Conservation (phyloP, 1,140 invertebrate species). For the Oryctes rhinoceros region DNA sequence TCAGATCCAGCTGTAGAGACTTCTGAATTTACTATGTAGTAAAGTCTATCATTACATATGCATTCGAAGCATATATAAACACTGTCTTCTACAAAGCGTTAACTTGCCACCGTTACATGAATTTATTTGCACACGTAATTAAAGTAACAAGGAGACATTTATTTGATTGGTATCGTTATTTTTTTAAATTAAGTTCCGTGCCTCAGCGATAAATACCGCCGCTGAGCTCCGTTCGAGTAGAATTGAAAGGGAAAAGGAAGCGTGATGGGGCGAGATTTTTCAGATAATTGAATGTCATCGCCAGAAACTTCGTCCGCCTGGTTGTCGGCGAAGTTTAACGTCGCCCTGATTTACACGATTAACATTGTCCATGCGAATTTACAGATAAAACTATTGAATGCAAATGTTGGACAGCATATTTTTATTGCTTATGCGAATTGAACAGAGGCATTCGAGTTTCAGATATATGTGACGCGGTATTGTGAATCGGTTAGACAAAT, state of each 20-base stretch:
- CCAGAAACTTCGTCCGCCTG: not conserved
- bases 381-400: slow-evolving; percentile 35
- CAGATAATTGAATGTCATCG: not conserved
- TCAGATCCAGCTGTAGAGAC: not conserved
- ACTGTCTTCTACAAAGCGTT: slow-evolving; percentile 13
- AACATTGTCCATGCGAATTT: slow-evolving; percentile 29
- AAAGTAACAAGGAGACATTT: slow-evolving; percentile 31
- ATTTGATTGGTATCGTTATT: not conserved
- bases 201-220: not conserved
- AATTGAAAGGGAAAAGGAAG: not conserved
- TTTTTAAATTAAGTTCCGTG: not conserved
- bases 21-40: slow-evolving; percentile 13
- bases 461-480: slow-evolving; percentile 12
- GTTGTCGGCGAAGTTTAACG: not conserved
- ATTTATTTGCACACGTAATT: slow-evolving; percentile 39
- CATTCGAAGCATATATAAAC: not conserved
- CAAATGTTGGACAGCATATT: slow-evolving; percentile 13
- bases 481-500: slow-evolving; percentile 29
- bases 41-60: not conserved
- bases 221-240: not conserved
- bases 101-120: not conserved
- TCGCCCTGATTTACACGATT: slow-evolving; percentile 20
- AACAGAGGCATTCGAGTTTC: slow-evolving; percentile 6
- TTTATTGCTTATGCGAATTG: slow-evolving; percentile 23
- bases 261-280: not conserved